Percentiles rank a stretch among this genome's conserved stretches.
These are phyloP conservation scores for Tenrec ecaudatus DNA, from an alignment of 2,113 vertebrate species.

Conservation along the genomic window DNA sequence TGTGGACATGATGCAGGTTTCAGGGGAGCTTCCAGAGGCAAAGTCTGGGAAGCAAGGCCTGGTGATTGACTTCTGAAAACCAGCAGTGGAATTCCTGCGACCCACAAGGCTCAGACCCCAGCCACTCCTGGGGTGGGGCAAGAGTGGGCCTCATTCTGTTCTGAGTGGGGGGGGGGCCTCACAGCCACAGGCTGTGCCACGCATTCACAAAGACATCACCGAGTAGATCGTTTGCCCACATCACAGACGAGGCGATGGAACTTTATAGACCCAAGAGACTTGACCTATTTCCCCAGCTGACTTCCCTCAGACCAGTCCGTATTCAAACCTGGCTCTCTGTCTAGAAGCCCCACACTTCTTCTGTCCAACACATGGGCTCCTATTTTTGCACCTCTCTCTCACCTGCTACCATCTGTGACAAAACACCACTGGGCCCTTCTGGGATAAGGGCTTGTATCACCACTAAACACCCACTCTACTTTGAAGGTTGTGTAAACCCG, in stretches of 20 bases:
- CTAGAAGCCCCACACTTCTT: neutral
- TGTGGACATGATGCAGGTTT: neutral
- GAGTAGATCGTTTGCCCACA: neutral
- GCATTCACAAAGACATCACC: neutral
- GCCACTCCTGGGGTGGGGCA: neutral
- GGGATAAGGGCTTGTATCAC: neutral
- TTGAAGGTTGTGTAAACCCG: neutral
- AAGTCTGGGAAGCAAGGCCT: neutral
- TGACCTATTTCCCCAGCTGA: neutral
- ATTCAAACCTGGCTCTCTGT: neutral
- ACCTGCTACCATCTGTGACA: neutral
- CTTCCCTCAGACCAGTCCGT: neutral
- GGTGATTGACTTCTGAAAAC: neutral
- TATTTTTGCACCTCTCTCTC: neutral
- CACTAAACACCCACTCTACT: neutral
- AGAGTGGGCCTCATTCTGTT: neutral
- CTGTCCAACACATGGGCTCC: neutral
- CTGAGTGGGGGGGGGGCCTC: neutral
- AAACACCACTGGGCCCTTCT: neutral
- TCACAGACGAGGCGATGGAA: neutral
- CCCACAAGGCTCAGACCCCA: neutral
- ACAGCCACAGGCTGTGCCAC: neutral
- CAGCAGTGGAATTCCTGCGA: neutral
- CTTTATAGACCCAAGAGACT: neutral
- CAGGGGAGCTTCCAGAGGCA: neutral